Evolutionary conservation across 2,113 vertebrate genomes (phyloP).

Genomic region (Crotophaga sulcirostris): DNA sequence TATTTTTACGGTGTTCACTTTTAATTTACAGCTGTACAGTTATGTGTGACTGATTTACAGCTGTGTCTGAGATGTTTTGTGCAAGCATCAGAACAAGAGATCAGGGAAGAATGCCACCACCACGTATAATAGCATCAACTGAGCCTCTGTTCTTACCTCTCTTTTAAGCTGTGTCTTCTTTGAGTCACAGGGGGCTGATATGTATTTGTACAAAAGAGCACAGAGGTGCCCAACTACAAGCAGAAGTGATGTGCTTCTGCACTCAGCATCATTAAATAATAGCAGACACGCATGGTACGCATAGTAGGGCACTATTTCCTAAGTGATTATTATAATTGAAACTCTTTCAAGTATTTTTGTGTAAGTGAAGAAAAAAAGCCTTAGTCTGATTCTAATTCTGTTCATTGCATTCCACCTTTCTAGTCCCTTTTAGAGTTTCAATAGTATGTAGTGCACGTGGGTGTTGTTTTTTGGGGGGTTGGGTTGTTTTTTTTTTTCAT

Average conservation of each 20-base stretch:
- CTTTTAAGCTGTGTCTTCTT: neutral
- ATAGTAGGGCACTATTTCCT: neutral
- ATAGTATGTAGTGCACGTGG: neutral
- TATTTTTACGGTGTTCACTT: neutral
- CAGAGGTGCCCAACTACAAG: neutral
- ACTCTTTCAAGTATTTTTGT: neutral
- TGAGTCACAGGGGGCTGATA: neutral
- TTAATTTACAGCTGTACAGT: neutral
- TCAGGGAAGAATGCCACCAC: fast-evolving
- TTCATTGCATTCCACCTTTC: neutral
- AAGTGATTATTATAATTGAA: neutral
- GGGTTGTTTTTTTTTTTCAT: neutral
- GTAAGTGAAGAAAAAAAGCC: neutral
- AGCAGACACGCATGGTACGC: neutral
- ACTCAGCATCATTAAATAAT: neutral
- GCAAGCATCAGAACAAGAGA: neutral
- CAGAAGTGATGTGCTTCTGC: neutral
- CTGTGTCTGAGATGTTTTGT: neutral
- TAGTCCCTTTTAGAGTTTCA: neutral
- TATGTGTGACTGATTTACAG: too few relatives aligned
- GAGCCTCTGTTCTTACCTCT: neutral
- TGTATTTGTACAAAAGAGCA: neutral
- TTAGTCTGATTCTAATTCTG: neutral
- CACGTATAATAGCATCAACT: fast-evolving
- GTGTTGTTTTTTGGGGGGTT: neutral